Conservation (phyloP, 2,797 vertebrate species). For the Pseudochirops cupreus region DNA sequence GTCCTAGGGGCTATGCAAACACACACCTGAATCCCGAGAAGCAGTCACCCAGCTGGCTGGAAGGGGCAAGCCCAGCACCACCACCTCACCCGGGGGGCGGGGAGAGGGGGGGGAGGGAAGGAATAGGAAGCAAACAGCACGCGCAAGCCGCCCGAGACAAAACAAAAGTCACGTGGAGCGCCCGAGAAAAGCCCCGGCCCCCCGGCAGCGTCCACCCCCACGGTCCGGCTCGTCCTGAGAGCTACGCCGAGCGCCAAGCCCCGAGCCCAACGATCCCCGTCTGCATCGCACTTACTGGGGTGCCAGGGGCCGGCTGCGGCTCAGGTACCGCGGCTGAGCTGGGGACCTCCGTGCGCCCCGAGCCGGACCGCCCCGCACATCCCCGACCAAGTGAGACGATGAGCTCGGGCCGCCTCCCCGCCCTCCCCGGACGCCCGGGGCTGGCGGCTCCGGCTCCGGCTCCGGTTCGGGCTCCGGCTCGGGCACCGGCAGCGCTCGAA, state of each 20-base stretch:
- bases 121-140: slow-evolving; percentile 15
- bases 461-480: neutral
- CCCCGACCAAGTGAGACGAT: fast-evolving
- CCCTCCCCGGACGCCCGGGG: neutral
- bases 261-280: neutral
- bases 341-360: neutral
- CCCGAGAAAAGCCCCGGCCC: slow-evolving; percentile 1
- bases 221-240: neutral
- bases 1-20: neutral
- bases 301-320: slow-evolving; percentile 29
- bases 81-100: neutral
- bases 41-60: slow-evolving; percentile 39
- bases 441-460: neutral
- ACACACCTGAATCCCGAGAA: slow-evolving; percentile 31
- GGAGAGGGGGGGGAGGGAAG: neutral
- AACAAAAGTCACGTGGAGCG: slow-evolving; percentile 32
- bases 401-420: fast-evolving
- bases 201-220: neutral
- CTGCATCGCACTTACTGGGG: slow-evolving; percentile 71
- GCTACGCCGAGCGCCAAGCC: neutral
- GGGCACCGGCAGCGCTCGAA: neutral
- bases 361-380: neutral
- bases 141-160: neutral
- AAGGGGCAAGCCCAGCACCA: slow-evolving; percentile 53
- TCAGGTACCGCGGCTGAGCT: neutral